Base-by-base conservation (phyloP, 2,113 vertebrate species). In the Burhinus bistriatus region DNA sequence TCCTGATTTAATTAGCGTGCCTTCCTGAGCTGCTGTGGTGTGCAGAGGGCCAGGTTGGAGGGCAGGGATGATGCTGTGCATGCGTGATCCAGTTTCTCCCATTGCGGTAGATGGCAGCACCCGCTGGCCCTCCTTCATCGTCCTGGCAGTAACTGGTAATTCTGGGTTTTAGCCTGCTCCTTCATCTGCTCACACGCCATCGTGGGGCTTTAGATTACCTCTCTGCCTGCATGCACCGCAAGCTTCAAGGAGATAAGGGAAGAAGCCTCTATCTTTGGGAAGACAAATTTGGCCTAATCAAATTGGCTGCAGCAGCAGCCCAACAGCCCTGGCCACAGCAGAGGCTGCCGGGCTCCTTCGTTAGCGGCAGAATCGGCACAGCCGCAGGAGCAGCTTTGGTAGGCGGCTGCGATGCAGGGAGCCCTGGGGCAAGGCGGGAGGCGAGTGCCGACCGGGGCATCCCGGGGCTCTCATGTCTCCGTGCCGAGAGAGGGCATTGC, bases 291-390 rank as follows among this genome's bases (percentile, higher is more conserved):
- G 57, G 29, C 14, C 9, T 55, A 5, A 87, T 20, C 58, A 36
- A 36, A 62, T 30, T 5, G 7, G 23, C 52, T 11, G 10, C 26
- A 32, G 10, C 26, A 36, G 57, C 27, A 52, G 42, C 57, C 57
- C 7, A 0, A 7, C 30, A 30, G 21, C 40, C 40, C 3, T 1
- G 5, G 9, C 71, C 16, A 6, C 52, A 27, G 44, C 8, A 1
- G 45, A 62, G 55, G 79, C 23, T 12, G 42, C 20, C 2, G 13
- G 34, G 29, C 34, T 26, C 51, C 55, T 51, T 58, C 6, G 0
- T 25, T n/a, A 54, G 11, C 0, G 1, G 30, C 30, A 42, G 57
- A 12, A 30, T 4, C 0, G 4, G 40, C 3, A 16, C 22, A 13
- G 62, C 52, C 4, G 1, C 2, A 2, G 8, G 15, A 23, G 40